Base-by-base conservation (phyloP, 2,797 vertebrate genomes). In the Enteromius thamalakanensis region DNA sequence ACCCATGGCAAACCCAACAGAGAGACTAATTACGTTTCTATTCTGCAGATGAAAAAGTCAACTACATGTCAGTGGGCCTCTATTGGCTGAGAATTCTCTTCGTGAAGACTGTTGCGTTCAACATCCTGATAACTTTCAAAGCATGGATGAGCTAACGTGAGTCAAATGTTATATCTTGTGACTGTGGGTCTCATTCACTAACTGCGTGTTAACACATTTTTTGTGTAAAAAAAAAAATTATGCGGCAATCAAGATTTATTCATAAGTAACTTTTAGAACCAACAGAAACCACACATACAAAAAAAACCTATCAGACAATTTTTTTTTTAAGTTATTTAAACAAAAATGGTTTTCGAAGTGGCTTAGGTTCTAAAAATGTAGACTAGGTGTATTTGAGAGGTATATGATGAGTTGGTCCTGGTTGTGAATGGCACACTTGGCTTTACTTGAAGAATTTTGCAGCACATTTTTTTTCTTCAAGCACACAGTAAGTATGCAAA, bases 71-170 rank as follows among this genome's bases (percentile, higher is more conserved):
- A 3, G 3, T 94, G 65, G 89, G 87, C 15, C 55, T 93, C 67
- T 83, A 91, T 3, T 89, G 85, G 29, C 90, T 95, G 65, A 86
- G 95, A 17, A 34, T 95, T 4, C 76, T 95, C 76, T 92, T 95
- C 81, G 0, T 95, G 45, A 95, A 95, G 87, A 94, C 94, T 58
- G 51, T 95, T 17, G 83, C 84, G 47, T 94, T 95, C 81, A 95
- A 95, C 32, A 71, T 94, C 21, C 86, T 95, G 86, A 87, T 95
- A 88, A 95, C 94, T 0, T 17, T 94, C 37, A 89, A 91, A 4
- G 87, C 93, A n/a, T 94, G 93, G 91, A 89, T 92, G 37, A 92
- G 90, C 84, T 93, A 90, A 42, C 88, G 91, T 90, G 84, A 92
- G 91, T 90, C 2, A 4, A 19, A 23, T 51, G 19, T 71, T 58